Evolutionary conservation across 2,113 vertebrate species (phyloP).

Genomic region (Sapayoa aenigma): DNA sequence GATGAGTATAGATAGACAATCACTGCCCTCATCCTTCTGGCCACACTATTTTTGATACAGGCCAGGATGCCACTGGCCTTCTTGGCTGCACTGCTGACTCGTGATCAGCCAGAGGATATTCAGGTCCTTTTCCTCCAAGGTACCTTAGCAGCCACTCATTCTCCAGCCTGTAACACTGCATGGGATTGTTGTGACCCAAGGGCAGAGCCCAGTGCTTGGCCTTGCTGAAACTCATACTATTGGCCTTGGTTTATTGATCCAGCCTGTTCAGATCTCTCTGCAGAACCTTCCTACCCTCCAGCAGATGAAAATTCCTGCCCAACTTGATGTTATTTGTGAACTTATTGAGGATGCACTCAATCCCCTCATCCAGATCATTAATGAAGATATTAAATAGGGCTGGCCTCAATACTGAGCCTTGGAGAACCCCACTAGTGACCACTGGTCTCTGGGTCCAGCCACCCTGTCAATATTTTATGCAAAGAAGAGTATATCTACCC

Average conservation of each 20-base stretch:
- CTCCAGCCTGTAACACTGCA: neutral
- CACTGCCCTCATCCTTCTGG: neutral
- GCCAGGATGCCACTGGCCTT: neutral
- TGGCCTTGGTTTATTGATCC: neutral
- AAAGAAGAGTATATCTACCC: neutral
- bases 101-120: neutral
- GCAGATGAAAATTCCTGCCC: neutral
- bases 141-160: neutral
- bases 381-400: neutral
- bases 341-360: fast-evolving
- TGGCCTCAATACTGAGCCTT: neutral
- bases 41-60: neutral
- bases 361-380: fast-evolving
- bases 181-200: neutral
- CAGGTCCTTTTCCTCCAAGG: neutral
- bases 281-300: neutral
- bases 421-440: neutral
- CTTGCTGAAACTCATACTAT: neutral
- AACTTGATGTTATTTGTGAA: neutral
- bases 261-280: neutral
- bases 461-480: neutral
- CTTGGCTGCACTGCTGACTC: neutral
- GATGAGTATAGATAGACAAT: neutral
- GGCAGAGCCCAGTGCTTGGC: neutral
- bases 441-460: neutral